Conservation (phyloP, 2,797 vertebrate genomes). For the Chrosomus eos region DNA sequence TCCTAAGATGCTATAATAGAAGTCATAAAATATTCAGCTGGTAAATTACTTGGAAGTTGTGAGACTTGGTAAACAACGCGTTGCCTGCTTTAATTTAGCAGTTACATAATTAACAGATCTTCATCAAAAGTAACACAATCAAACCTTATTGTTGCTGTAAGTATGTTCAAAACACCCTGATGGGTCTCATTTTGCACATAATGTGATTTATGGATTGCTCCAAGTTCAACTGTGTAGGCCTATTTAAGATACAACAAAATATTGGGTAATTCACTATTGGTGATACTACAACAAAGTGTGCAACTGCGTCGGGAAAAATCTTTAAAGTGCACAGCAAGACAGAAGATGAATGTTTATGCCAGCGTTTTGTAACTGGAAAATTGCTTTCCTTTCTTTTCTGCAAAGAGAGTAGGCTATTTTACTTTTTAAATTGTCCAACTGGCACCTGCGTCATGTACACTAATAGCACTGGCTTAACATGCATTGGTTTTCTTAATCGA, state of each 20-base stretch:
- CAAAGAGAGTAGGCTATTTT: background rate
- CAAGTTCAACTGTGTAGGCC: background rate
- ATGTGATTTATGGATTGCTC: conserved; percentile 21
- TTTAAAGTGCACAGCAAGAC: background rate
- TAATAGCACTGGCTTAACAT: background rate
- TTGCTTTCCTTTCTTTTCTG: background rate
- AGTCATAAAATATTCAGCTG: conserved; percentile 45
- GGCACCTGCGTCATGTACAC: background rate
- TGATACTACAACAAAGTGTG: background rate
- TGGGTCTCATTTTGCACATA: background rate
- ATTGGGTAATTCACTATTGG: background rate
- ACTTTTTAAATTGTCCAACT: background rate
- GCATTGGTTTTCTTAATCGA: background rate
- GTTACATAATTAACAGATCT: conserved; percentile 31
- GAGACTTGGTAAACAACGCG: conserved; percentile 26
- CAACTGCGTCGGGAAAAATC: background rate
- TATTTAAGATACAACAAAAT: background rate
- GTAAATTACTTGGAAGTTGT: conserved; percentile 27
- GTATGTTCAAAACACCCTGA: background rate
- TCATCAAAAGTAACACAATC: conserved; percentile 5
- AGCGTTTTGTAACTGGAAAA: background rate
- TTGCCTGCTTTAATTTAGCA: conserved; percentile 10
- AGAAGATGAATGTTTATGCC: background rate
- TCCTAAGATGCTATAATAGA: background rate
- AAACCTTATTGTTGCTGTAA: background rate